A percentile compares a stretch with the other conserved stretches of the same genome.
phyloP scores from a whole-genome alignment of 1,140 invertebrate species.

The Meloidogyne exigua region DNA sequence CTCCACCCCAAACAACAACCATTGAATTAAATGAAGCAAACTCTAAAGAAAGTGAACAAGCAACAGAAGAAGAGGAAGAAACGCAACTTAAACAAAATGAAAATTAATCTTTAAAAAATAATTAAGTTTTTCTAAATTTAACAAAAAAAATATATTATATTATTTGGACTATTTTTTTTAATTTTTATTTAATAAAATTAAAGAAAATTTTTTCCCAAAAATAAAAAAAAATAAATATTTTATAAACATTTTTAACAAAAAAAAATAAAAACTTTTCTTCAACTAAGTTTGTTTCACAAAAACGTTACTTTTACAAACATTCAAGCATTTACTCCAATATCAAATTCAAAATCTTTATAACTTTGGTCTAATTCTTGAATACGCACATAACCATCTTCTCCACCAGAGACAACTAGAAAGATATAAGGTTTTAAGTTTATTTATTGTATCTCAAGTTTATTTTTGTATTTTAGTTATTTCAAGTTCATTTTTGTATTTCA shows the following conservation, averaged over 20 bases:
- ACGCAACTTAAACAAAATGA: neutral
- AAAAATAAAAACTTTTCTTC: no score
- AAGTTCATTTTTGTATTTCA: no score
- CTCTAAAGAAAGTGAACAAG: neutral
- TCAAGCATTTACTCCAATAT: slow-evolving; percentile 24
- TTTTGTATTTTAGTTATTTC: no score
- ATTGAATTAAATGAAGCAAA: neutral
- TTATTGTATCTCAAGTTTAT: no score
- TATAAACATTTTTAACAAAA: no score
- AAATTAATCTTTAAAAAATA: neutral
- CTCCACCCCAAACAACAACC: neutral
- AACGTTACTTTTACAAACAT: neutral
- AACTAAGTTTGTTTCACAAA: neutral
- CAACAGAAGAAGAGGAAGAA: neutral
- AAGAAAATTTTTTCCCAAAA: no score
- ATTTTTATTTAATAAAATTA: no score
- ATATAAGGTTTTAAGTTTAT: neutral
- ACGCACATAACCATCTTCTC: slow-evolving; percentile 96
- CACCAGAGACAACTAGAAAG: slow-evolving; percentile 80
- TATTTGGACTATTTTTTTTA: no score
- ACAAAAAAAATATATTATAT: no score
- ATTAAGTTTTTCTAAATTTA: no score
- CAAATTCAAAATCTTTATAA: slow-evolving; percentile 92
- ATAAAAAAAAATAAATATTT: no score
- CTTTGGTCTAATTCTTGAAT: slow-evolving; percentile 91